These are phyloP conservation scores for Bos javanicus DNA, from an alignment of 2,113 vertebrate species.

Conservation along the genomic window DNA sequence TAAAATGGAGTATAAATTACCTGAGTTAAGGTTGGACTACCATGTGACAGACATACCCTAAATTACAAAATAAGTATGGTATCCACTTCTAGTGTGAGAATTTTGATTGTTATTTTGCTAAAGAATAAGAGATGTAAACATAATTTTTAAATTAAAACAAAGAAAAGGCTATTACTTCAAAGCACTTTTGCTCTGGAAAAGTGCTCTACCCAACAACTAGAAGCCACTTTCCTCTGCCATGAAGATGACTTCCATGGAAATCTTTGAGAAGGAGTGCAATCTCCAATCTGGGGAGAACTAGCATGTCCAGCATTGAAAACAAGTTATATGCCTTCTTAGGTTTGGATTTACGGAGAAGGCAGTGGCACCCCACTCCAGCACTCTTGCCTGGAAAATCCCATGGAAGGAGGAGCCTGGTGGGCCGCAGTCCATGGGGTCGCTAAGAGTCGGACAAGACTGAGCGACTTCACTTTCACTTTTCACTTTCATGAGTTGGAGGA, in stretches of 20 bases:
- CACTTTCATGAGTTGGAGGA: too few relatives aligned
- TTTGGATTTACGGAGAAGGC: not conserved
- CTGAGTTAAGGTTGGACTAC: not conserved
- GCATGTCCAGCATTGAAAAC: not conserved
- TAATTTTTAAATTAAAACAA: constrained; percentile 20
- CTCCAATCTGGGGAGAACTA: not conserved
- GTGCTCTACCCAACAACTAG: fast-evolving
- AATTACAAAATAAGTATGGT: not conserved
- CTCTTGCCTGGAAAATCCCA: too few relatives aligned
- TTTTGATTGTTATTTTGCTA: not conserved
- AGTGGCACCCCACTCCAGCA: too few relatives aligned
- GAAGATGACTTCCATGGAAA: not conserved
- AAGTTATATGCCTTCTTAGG: not conserved
- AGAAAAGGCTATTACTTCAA: not conserved
- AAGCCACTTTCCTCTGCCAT: not conserved
- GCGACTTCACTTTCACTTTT: too few relatives aligned
- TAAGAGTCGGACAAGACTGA: too few relatives aligned
- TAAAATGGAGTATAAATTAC: not conserved
- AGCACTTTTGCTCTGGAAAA: not conserved
- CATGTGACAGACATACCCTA: not conserved
- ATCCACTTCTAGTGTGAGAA: not conserved
- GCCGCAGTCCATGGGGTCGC: too few relatives aligned
- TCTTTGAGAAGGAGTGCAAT: not conserved
- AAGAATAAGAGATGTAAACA: not conserved
- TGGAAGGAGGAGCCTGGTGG: too few relatives aligned